Percentiles rank a stretch among this genome's conserved stretches.
Conservation (phyloP, 2,113 vertebrate species). For the Peromyscus californicus region DNA sequence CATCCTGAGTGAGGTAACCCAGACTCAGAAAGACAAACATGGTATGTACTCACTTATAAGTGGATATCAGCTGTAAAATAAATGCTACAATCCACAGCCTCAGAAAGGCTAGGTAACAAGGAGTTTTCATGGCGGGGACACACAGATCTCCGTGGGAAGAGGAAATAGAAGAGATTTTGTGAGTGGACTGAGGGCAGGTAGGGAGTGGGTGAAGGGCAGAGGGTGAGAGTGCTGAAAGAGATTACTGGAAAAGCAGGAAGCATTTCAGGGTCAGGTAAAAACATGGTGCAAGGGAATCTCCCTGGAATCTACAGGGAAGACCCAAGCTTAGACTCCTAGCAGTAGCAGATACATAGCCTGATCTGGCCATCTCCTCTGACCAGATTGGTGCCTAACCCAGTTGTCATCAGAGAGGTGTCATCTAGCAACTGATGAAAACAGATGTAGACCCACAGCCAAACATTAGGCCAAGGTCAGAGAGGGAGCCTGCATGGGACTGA, state of each 20-base stretch:
- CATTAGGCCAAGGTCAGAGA: background rate
- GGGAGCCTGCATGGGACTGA: background rate
- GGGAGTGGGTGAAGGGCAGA: background rate
- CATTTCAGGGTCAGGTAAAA: too few relatives aligned
- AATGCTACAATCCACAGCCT: background rate
- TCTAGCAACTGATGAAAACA: background rate
- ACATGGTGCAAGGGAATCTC: too few relatives aligned
- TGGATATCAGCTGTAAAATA: background rate
- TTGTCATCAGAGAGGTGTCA: background rate
- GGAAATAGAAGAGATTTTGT: background rate
- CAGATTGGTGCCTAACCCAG: background rate
- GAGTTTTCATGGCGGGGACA: background rate
- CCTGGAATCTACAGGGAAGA: background rate
- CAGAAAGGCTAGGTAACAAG: background rate
- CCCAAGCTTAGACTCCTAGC: background rate
- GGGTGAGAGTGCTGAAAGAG: background rate
- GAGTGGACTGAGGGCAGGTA: background rate
- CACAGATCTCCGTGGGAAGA: background rate
- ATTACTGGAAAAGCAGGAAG: background rate
- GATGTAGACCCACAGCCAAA: background rate
- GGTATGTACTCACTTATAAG: background rate
- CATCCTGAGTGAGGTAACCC: background rate
- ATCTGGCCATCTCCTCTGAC: background rate
- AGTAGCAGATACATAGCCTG: background rate
- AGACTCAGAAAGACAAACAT: background rate